Conservation (phyloP, 1,140 invertebrate species). For the Brachionus calyciflorus region DNA sequence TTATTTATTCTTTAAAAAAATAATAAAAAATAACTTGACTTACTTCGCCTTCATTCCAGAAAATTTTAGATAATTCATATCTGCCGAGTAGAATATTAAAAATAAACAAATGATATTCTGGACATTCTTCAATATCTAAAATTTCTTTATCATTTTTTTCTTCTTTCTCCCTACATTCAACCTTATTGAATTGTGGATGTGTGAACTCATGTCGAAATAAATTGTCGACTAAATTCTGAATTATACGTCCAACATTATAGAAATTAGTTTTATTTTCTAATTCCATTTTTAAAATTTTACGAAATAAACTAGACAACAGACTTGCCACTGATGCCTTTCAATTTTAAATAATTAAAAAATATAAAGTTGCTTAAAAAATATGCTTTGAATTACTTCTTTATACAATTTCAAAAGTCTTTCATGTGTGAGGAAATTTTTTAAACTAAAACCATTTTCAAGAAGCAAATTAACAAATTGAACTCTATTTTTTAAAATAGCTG, state of each 20-base stretch:
- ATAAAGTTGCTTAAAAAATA: too few species aligned
- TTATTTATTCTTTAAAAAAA: neutral
- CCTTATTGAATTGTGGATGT: neutral
- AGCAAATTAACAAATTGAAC: slow-evolving; percentile 62
- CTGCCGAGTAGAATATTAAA: neutral
- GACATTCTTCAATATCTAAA: neutral
- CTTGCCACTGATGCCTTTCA: neutral
- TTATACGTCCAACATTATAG: neutral
- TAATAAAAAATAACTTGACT: neutral
- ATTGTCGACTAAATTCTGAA: slow-evolving; percentile 20
- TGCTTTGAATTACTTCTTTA: slow-evolving; percentile 53
- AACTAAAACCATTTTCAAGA: slow-evolving; percentile 60
- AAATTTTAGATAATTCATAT: neutral
- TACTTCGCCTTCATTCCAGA: slow-evolving; percentile 2
- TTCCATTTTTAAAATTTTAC: slow-evolving; percentile 5
- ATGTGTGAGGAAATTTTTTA: slow-evolving; percentile 60
- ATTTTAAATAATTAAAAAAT: too few species aligned
- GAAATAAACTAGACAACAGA: neutral
- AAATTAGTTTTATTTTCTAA: neutral
- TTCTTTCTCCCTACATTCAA: neutral
- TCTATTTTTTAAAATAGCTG: slow-evolving; percentile 59
- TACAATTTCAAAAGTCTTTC: slow-evolving; percentile 57
- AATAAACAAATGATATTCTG: slow-evolving; percentile 30
- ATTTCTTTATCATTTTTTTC: neutral
- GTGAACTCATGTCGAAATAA: slow-evolving; percentile 33